A percentile compares a stretch with the other conserved stretches of the same genome.
Conservation (phyloP, 2,888 invertebrate genomes). For the Dynastes hyllus region DNA sequence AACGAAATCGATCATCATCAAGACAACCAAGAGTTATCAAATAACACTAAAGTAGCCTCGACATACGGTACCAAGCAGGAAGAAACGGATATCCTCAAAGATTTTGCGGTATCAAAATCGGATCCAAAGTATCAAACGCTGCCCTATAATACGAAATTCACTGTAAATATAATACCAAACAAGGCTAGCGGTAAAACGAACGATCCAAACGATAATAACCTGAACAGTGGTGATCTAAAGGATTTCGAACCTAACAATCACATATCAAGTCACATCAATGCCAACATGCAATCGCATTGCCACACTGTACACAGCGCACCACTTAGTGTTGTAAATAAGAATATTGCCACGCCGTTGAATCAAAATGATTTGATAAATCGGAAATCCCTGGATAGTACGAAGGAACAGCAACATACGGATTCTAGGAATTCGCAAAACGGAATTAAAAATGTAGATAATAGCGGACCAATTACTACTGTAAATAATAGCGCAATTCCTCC, state of each 20-base stretch:
- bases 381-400: constrained; percentile 57
- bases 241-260: constrained; percentile 59
- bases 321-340: constrained; percentile 76
- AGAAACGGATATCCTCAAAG: constrained; percentile 72
- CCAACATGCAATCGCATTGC: constrained; percentile 62
- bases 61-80: constrained; percentile 57
- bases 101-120: constrained; percentile 86
- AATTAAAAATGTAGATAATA: constrained; percentile 41
- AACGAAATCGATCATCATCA: constrained; percentile 61
- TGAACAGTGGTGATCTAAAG: constrained; percentile 53
- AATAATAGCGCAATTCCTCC: constrained; percentile 45
- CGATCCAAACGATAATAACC: constrained; percentile 52
- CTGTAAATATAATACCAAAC: constrained; percentile 74
- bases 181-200: constrained; percentile 65
- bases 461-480: constrained; percentile 44
- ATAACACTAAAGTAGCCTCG: constrained; percentile 52
- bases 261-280: constrained; percentile 58
- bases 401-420: constrained; percentile 41
- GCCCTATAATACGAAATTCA: constrained; percentile 92
- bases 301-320: constrained; percentile 75
- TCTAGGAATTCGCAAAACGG: constrained; percentile 51
- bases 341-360: constrained; percentile 78
- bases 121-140: constrained; percentile 94
- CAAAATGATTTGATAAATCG: constrained; percentile 70
- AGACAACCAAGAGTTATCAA: constrained; percentile 63